Percentiles rank a stretch among this genome's conserved stretches.
Evolutionary conservation across 2,113 vertebrate species (phyloP).

Genomic region (Heterotilapia buettikoferi): DNA sequence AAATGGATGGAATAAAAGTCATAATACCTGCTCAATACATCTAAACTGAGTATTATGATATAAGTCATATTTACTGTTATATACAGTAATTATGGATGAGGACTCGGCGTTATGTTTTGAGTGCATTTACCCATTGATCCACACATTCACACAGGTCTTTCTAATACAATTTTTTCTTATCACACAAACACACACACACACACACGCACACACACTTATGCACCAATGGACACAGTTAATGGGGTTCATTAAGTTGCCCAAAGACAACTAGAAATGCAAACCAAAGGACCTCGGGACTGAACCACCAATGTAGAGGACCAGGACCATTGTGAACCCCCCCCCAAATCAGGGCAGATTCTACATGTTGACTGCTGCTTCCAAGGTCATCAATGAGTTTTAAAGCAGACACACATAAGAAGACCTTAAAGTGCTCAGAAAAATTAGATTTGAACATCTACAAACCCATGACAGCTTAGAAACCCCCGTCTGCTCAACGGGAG

Average conservation of each 20-base stretch:
- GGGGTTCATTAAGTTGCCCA: neutral
- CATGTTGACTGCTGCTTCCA: neutral
- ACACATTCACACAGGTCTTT: neutral
- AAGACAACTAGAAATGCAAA: neutral
- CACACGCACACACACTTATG: neutral
- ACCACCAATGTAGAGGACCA: neutral
- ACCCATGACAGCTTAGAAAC: neutral
- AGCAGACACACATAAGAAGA: neutral
- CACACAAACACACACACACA: neutral
- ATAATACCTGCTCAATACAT: neutral
- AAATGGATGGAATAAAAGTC: neutral
- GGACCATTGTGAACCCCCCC: too few relatives aligned
- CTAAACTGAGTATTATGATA: neutral
- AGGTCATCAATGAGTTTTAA: neutral
- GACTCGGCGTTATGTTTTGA: neutral
- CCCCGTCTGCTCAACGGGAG: neutral
- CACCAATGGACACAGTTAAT: neutral
- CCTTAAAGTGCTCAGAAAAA: neutral
- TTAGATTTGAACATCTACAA: neutral
- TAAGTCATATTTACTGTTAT: neutral
- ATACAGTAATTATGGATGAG: neutral
- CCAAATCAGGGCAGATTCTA: neutral
- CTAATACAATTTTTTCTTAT: neutral
- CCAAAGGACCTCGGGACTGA: neutral
- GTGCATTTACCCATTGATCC: neutral